Evolutionary conservation across 2,797 vertebrate genomes (phyloP), one percentile per base, ranked within the genome.

Genomic region (Oreortyx pictus): DNA sequence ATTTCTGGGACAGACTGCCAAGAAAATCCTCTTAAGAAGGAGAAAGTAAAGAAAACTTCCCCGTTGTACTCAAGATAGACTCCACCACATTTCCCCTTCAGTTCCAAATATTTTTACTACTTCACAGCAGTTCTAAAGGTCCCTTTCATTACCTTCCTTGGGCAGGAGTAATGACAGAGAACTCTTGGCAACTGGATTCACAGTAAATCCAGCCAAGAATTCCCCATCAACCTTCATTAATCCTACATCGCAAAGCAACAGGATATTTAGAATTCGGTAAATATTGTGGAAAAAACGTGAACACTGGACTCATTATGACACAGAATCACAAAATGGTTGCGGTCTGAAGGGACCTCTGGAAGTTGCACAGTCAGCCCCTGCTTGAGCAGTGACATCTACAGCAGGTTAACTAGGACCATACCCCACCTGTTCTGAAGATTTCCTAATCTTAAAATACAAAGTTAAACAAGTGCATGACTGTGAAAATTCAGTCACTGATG

Each of bases 101-200:
- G 10, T 17, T 56, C 25, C 33, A 56, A 62, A 77, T 25, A 71
- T 0, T 50, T 10, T 3, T 68, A 20, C 23, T 85, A 46, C 18
- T 77, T 33, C 49, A 16, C 1, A 65, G 29, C 25, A 49, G 11
- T 17, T 84, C 60, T n/a, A 72, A 60, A 2, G 7, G 27, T 22
- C 33, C 22, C 33, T 56, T 56, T 70, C 35, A 44, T 59, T 39
- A 65, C 27, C 41, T 70, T 44, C n/a, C 56, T 27, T 62, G 9
- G 20, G 10, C 15, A 54, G 33, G 15, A 79, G 4, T 33, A 33
- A 70, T 5, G 0, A 37, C 0, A 3, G 57, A 81, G 9, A 6
- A 11, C 18, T 76, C 27, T 4, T 64, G 17, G n/a, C 18, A 18
- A 39, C 1, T 60, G 18, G 60, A 87, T 41, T 68, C 37, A 44